Conservation (phyloP, 23 tunicate species). For the Ciona savignyi region DNA sequence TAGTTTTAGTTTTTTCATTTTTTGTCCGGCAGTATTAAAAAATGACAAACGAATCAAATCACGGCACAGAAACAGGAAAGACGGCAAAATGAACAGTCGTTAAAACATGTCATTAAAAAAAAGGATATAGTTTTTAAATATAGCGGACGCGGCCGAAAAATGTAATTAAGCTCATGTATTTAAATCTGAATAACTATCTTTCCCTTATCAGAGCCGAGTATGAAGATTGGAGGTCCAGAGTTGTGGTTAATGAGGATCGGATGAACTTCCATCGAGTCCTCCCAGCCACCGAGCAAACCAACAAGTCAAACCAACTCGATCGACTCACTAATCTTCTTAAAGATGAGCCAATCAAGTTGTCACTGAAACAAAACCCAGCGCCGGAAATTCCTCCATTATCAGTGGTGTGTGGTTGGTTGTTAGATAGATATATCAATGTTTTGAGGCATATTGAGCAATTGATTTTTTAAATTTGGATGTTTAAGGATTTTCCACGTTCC, state of each 20-base stretch:
- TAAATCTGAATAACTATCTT: slow-evolving; percentile 1
- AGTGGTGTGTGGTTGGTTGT: slow-evolving; percentile 57
- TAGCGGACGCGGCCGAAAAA: too few species aligned
- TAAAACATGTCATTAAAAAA: too few species aligned
- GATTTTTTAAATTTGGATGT: too few species aligned
- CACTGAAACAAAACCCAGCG: slow-evolving; percentile 38
- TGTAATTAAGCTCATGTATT: not conserved
- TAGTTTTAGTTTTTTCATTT: not conserved
- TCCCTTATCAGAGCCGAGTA: slow-evolving; percentile 22
- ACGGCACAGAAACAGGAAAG: too few species aligned
- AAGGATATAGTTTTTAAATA: too few species aligned
- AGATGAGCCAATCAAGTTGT: slow-evolving; percentile 51
- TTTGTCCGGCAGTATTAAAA: too few species aligned
- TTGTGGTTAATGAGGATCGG: slow-evolving; percentile 49
- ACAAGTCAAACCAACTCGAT: slow-evolving; percentile 62
- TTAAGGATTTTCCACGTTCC: too few species aligned
- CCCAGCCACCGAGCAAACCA: slow-evolving; percentile 57
- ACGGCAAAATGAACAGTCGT: too few species aligned
- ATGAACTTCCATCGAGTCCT: slow-evolving; percentile 82
- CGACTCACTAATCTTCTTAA: slow-evolving; percentile 42
- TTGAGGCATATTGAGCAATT: too few species aligned
- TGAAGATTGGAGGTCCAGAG: slow-evolving; percentile 36
- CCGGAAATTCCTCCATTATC: slow-evolving; percentile 51
- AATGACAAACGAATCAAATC: too few species aligned
- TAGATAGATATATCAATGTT: not conserved